Evolutionary conservation across 2,113 vertebrate species (phyloP).

Genomic region (Xenus cinereus): DNA sequence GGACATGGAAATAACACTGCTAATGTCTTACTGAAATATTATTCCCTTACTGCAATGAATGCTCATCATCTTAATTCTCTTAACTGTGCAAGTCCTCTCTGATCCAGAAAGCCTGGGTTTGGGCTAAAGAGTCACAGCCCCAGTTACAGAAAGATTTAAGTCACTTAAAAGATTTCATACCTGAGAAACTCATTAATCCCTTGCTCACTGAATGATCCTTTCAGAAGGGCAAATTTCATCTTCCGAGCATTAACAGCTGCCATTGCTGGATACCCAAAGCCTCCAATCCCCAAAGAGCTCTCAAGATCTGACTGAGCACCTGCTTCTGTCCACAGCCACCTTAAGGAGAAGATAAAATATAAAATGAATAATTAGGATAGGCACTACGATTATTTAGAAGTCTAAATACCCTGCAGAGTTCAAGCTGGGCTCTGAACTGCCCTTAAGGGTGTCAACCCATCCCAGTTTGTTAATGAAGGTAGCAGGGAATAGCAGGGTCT

Average conservation of each 20-base stretch:
- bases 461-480: not conserved
- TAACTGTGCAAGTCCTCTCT: not conserved
- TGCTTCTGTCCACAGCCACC: slow-evolving; percentile 92
- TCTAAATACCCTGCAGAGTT: not conserved
- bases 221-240: slow-evolving; percentile 96
- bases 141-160: not conserved
- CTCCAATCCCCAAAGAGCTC: slow-evolving; percentile 89
- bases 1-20: not conserved
- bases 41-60: not conserved
- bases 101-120: not conserved
- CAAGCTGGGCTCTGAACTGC: not conserved
- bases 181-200: slow-evolving; percentile 84
- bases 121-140: not conserved
- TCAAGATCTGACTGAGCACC: slow-evolving; percentile 92
- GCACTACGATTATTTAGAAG: not conserved
- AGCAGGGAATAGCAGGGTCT: not conserved
- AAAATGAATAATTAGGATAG: not conserved
- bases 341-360: not conserved
- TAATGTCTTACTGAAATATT: not conserved
- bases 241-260: slow-evolving; percentile 93
- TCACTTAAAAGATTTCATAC: slow-evolving; percentile 32
- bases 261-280: slow-evolving; percentile 97
- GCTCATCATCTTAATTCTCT: not conserved
- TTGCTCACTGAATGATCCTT: slow-evolving; percentile 92
- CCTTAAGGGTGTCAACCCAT: not conserved